Evolutionary conservation across 2,888 invertebrate genomes (phyloP), one percentile per base, ranked within the genome.

Genomic region (Stenotaenia linearis): DNA sequence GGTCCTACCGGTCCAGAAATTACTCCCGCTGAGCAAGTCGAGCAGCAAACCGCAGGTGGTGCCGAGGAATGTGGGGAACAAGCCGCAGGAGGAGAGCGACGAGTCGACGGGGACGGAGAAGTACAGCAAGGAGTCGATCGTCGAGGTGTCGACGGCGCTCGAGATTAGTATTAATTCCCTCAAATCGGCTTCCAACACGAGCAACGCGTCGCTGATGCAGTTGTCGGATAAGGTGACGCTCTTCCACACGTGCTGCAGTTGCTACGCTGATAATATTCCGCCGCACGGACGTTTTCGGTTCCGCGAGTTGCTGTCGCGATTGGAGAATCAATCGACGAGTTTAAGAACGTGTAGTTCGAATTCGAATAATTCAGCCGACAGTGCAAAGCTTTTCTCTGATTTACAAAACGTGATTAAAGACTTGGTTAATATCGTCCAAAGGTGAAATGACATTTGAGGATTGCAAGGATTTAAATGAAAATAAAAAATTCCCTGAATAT

Each of bases 201-300:
- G 82, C 45, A 85, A 85, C 80, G 84, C 92, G n/a, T 91, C 91
- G 82, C 93, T 93, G 91, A 88, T 93, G 80, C 92, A 93, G 83
- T 87, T 94, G 30, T 92, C 93, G 15, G 93, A 94, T 84, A 92
- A 93, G 85, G 90, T 88, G 85, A 92, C 94, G 83, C 89, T 92
- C 82, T 89, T 97, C 84, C 93, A 95, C 84, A 91, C 91, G 23
- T 91, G 92, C 82, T 96, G 96, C 87, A 90, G 92, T 84, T 91
- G 92, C 83, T 94, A 93, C 84, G 93, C 94, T 18, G 96, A 96
- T 83, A 90, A 89, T 82, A 91, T 93, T 84, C 92, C 94, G 12
- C 93, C 95, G 21, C 94, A 95, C 85, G 91, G 93, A 77, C 93
- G 96, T 84, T 95, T 96, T 86, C 93, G 95, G 84, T 93, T 95